Conservation (phyloP, 1,140 invertebrate species). For the Caenorhabditis remanei region DNA sequence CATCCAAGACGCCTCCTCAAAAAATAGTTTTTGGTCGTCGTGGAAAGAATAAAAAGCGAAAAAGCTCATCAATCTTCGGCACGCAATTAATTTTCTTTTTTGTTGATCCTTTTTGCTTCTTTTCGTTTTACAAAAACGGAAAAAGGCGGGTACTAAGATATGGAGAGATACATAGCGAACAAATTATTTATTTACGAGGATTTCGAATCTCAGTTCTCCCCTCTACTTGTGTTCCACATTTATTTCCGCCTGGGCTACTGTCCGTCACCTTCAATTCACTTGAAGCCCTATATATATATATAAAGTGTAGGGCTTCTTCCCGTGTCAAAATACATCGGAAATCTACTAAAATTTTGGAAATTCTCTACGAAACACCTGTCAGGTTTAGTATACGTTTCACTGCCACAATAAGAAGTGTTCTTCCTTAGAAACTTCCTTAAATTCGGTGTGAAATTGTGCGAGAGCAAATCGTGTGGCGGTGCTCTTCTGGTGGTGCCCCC, state of each 20-base stretch:
- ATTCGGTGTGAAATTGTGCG: slow-evolving; percentile 50
- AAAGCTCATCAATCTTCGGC: slow-evolving; percentile 48
- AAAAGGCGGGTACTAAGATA: background rate
- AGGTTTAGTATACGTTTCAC: background rate
- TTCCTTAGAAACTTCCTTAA: slow-evolving; percentile 4
- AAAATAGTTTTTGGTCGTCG: background rate
- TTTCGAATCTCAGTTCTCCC: slow-evolving; percentile 28
- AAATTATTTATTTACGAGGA: slow-evolving; percentile 39
- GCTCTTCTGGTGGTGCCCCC: slow-evolving; percentile 5
- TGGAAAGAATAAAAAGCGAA: slow-evolving; percentile 31
- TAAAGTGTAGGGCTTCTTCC: slow-evolving; percentile 22
- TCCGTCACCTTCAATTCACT: background rate
- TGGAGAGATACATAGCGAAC: slow-evolving; percentile 13
- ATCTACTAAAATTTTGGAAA: background rate
- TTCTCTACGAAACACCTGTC: background rate
- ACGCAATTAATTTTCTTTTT: slow-evolving; percentile 53
- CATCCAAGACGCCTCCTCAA: background rate
- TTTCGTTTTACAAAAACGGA: background rate
- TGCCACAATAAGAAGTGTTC: background rate
- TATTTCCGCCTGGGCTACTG: slow-evolving; percentile 47
- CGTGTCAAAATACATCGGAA: slow-evolving; percentile 27
- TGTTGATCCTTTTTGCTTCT: slow-evolving; percentile 14
- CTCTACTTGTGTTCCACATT: background rate
- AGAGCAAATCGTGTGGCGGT: slow-evolving; percentile 12
- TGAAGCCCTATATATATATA: background rate